Evolutionary conservation across 2,113 vertebrate genomes (phyloP), one percentile per base, ranked within the genome.

Genomic region (Crotalus helleri): DNA sequence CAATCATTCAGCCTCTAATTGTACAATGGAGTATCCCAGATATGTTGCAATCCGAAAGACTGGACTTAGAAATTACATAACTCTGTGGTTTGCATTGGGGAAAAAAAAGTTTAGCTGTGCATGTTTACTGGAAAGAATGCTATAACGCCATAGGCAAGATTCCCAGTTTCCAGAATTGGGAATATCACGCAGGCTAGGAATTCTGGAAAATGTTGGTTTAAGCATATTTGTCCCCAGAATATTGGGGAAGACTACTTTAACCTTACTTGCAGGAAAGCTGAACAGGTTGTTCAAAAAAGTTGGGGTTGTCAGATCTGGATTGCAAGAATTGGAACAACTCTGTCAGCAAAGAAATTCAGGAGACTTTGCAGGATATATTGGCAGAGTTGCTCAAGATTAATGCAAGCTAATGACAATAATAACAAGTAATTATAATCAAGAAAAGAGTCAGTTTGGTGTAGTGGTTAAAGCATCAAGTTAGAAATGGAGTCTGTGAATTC

Each of bases 121-220:
- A 96, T 95, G 95, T 90, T 95, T 95, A 93, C 44, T 95, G 95
- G 96, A 97, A 96, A 95, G 94, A 97, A 96, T 93, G 3, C 93
- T 93, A 88, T 93, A 92, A 74, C 92, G 53, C 69, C 39, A 88
- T 51, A 12, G 33, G 58, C 87, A 17, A 0, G 58, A 92, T 96
- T 95, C 92, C 91, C 2, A 81, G 74, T 81, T 81, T 81, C 3
- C 33, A 81, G 74, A 81, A 44, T 3, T 81, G 33, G 33, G 33
- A 81, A 81, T 93, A 91, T 57, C 92, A 93, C 94, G 61, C 15
- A 81, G 74, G 74, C 33, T 44, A 81, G 74, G 74, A 81, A 81
- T 44, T 44, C 33, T 81, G 74, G 33, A 44, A 81, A 81, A 81
- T 21, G 33, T 44, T 81, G 33, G 74, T 81, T 17, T 81, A 44